Conservation (phyloP, 2,797 vertebrate genomes). For the Cyclopterus lumpus region DNA sequence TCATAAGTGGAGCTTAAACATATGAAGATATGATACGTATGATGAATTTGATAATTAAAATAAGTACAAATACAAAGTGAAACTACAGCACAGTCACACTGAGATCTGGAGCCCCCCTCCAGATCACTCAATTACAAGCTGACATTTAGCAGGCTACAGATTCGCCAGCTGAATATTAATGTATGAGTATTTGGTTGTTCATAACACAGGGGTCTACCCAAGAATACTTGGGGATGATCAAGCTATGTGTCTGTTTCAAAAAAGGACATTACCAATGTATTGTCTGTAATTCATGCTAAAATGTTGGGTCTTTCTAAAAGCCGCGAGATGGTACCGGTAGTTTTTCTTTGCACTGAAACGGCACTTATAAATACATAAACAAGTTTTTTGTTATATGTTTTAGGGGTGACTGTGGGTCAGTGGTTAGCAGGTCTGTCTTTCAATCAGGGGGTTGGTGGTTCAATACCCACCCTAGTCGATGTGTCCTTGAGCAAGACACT, state of each 20-base stretch:
- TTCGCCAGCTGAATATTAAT: conserved; percentile 16
- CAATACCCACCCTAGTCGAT: too few relatives aligned
- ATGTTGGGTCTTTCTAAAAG: background rate
- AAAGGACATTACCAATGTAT: background rate
- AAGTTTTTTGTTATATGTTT: background rate
- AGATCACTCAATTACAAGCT: conserved; percentile 30
- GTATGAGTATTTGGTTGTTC: background rate
- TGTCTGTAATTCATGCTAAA: background rate
- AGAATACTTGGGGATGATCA: background rate
- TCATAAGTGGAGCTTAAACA: conserved; percentile 3
- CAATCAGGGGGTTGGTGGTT: too few relatives aligned
- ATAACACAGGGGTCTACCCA: background rate
- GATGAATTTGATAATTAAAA: background rate
- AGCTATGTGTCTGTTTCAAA: background rate
- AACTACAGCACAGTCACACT: background rate
- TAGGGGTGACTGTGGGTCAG: too few relatives aligned
- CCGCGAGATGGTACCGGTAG: background rate
- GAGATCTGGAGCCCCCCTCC: conserved; percentile 14
- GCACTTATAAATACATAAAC: background rate
- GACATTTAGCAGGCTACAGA: conserved; percentile 41
- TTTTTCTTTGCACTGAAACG: background rate
- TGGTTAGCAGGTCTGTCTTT: too few relatives aligned
- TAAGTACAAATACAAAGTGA: conserved; percentile 14
- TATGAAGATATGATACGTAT: too few relatives aligned
- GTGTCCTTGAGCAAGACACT: too few relatives aligned